A percentile compares a stretch with the other conserved stretches of the same genome.
These are phyloP conservation scores for Acropternis orthonyx DNA, from an alignment of 2,797 vertebrate genomes.

Conservation along the genomic window DNA sequence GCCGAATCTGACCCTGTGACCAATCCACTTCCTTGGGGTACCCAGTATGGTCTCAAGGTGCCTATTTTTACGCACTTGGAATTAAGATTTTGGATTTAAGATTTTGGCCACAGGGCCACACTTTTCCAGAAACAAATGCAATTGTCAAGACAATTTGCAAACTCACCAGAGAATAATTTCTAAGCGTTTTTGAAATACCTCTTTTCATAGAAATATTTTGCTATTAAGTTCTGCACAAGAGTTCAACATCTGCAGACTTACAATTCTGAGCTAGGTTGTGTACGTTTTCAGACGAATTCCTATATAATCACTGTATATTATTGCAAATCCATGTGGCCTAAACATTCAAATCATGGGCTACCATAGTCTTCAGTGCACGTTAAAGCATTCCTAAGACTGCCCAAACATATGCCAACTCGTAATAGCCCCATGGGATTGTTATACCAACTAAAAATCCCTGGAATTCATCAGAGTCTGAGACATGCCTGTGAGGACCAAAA, in stretches of 20 bases:
- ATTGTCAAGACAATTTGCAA: not conserved
- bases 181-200: not conserved
- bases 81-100: not conserved
- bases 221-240: not conserved
- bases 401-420: not conserved
- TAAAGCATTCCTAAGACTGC: not conserved
- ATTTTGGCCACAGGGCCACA: not conserved
- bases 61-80: not conserved
- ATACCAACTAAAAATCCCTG: conserved; percentile 40
- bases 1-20: not conserved
- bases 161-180: not conserved
- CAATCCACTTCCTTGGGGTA: not conserved
- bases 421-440: not conserved
- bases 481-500: conserved; percentile 29
- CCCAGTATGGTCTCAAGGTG: not conserved
- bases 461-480: conserved; percentile 44
- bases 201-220: not conserved
- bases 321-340: not conserved
- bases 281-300: conserved; percentile 8
- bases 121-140: not conserved
- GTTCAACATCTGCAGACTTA: not conserved
- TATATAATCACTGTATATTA: not conserved
- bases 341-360: not conserved
- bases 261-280: not conserved
- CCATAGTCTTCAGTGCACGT: not conserved